Evolutionary conservation across 2,113 vertebrate species (phyloP), one percentile per base, ranked within the genome.

Genomic region (Paralichthys olivaceus): DNA sequence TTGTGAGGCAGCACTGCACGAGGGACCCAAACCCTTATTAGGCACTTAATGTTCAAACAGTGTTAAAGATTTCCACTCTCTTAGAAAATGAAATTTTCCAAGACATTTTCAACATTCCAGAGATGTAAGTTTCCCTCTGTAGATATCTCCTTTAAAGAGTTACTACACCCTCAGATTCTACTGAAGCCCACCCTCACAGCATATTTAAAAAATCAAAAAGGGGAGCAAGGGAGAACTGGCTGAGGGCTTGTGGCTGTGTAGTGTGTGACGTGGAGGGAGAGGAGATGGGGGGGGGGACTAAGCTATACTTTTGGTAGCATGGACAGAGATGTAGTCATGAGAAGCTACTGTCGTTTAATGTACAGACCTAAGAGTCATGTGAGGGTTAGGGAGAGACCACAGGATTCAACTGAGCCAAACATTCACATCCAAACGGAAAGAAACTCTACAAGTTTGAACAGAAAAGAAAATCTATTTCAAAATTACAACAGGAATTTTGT

Each of bases 11-110:
- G 77, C 61, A 1, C 74, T 79, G 56, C 84, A 72, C 25, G 67
- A 81, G 87, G 77, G 84, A 91, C 75, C 66, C 53, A 79, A 84
- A 75, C 62, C 64, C 69, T 86, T 78, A 89, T 90, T 85, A 83
- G 78, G 29, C 66, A 78, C 65, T 86, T 81, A 65, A 88, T 85
- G 83, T 83, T 84, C 76, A 86, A 86, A 91, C 75, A 82, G 72
- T 75, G 63, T 77, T 78, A 45, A 84, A 79, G 67, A 84, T 69
- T 72, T 77, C 57, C 63, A 57, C 37, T 71, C 60, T 66, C 78
- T 28, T 40, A 84, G 71, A 62, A 51, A 76, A 64, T 66, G 62
- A 22, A 32, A n/a, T 32, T 19, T 85, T 84, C 77, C 76, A 79
- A 88, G 69, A 65, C 34, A 81, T 56, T 79, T 77, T 72, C 51